Conservation (phyloP, 2,113 vertebrate species). For the Tupaia chinensis region DNA sequence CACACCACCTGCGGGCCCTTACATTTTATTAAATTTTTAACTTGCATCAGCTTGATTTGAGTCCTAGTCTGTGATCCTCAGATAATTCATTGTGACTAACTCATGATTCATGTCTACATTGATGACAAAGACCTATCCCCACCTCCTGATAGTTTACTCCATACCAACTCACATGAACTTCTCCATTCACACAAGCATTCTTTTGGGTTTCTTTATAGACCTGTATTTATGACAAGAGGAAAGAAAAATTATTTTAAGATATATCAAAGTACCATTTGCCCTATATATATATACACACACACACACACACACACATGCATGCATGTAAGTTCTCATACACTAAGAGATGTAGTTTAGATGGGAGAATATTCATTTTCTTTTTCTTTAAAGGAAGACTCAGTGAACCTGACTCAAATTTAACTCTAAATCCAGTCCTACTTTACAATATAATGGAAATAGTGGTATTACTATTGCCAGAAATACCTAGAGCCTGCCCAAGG, state of each 20-base stretch:
- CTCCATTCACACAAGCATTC: neutral
- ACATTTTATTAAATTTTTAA: conserved; percentile 44
- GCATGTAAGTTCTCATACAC: neutral
- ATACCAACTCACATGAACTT: neutral
- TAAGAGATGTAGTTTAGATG: neutral
- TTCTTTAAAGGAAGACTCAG: neutral
- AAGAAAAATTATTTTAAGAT: conserved; percentile 45
- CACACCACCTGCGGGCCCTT: no score
- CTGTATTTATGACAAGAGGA: neutral
- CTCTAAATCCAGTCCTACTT: neutral
- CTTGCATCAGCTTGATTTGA: conserved; percentile 33
- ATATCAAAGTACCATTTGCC: neutral
- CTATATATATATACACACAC: neutral
- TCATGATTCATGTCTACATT: conserved; percentile 10
- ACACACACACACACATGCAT: neutral
- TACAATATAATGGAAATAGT: neutral
- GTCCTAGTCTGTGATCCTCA: neutral
- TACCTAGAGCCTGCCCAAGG: neutral
- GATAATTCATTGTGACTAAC: conserved; percentile 20
- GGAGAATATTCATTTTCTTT: neutral
- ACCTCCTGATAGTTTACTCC: neutral
- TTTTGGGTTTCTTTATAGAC: conserved; percentile 27
- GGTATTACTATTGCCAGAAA: neutral
- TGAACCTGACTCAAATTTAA: neutral
- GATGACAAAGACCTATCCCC: conserved; percentile 39